Conservation (phyloP, 2,888 invertebrate genomes). For the Sinhomidia bicolor region DNA sequence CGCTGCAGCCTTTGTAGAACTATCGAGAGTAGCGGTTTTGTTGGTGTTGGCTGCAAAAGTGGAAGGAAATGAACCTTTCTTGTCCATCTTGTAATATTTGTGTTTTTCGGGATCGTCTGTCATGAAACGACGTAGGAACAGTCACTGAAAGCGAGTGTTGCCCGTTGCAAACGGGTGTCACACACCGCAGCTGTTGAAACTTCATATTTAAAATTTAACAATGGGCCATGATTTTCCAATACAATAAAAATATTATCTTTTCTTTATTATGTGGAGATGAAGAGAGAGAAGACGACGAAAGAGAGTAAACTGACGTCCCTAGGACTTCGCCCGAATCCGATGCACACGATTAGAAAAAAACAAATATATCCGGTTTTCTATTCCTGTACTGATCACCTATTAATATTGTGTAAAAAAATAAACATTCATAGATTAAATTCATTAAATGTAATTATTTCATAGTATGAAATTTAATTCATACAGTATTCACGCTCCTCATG, state of each 20-base stretch:
- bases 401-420: no score
- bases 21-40: constrained; percentile 70
- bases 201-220: constrained; percentile 80
- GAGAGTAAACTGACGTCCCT: constrained; percentile 42
- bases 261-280: constrained; percentile 50
- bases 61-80: constrained; percentile 75
- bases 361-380: not conserved
- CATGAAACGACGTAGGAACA: constrained; percentile 73
- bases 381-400: not conserved
- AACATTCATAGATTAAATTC: no score
- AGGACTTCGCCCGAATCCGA: constrained; percentile 29
- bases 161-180: constrained; percentile 79
- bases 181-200: constrained; percentile 75
- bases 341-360: not conserved
- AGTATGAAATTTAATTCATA: no score
- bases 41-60: constrained; percentile 70
- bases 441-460: no score
- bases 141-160: constrained; percentile 72
- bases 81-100: constrained; percentile 77
- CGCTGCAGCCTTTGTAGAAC: constrained; percentile 41
- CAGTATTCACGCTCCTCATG: no score
- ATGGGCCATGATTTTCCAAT: constrained; percentile 79
- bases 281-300: constrained; percentile 58
- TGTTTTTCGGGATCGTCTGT: constrained; percentile 75
- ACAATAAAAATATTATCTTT: constrained; percentile 69